Evolutionary conservation across 2,888 invertebrate species (phyloP).

Genomic region (Hyalella azteca): DNA sequence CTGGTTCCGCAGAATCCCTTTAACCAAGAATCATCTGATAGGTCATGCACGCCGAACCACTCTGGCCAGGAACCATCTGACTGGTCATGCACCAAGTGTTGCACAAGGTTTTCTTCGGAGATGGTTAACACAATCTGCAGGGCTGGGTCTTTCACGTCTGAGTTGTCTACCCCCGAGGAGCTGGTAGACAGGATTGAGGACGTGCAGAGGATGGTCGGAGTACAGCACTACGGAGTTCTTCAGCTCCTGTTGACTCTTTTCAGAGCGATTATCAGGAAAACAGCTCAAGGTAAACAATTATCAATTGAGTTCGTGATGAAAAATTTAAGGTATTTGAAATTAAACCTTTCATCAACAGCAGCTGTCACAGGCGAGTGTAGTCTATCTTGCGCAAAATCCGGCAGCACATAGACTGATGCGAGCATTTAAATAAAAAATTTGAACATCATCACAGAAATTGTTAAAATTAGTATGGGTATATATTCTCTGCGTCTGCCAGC

Average conservation of each 20-base stretch:
- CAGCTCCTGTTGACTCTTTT: constrained; percentile 19
- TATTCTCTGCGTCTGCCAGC: no score
- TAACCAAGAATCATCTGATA: background rate
- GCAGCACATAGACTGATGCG: no score
- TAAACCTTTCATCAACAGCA: no score
- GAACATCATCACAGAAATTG: no score
- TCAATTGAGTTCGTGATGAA: no score
- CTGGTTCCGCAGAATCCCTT: constrained; percentile 16
- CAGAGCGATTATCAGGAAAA: background rate
- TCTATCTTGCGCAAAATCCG: no score
- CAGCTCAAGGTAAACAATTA: constrained; percentile 2
- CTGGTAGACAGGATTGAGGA: background rate
- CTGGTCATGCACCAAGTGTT: constrained; percentile 39
- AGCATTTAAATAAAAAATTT: no score
- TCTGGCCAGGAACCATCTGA: background rate
- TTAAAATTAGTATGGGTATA: no score
- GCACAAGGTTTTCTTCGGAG: background rate
- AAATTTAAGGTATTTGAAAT: no score
- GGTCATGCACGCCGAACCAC: constrained; percentile 36
- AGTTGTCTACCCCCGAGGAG: constrained; percentile 16
- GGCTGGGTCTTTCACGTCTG: constrained; percentile 18
- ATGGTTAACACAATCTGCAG: constrained; percentile 38
- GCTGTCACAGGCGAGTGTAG: no score
- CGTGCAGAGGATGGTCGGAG: constrained; percentile 38
- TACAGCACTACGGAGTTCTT: constrained; percentile 30